These are phyloP conservation scores for Solenopsis invicta DNA, from an alignment of 1,140 invertebrate genomes.

Conservation along the genomic window DNA sequence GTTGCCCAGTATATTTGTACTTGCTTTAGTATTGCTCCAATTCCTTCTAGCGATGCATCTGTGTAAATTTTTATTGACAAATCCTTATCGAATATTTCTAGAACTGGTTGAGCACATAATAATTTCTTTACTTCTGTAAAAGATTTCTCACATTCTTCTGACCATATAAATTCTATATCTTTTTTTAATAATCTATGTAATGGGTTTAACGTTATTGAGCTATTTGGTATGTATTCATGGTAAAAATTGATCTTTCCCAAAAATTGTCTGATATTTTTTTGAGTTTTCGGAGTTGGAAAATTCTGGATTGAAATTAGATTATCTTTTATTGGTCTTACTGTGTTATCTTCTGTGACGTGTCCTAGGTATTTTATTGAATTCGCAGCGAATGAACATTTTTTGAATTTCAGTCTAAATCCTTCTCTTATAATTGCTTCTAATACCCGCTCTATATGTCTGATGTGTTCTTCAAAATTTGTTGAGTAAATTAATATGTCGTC, in stretches of 20 bases:
- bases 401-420: neutral
- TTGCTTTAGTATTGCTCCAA: neutral
- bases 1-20: too few species aligned
- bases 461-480: neutral
- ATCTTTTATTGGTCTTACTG: neutral
- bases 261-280: neutral
- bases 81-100: constrained; percentile 7
- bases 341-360: neutral
- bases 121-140: constrained; percentile 3
- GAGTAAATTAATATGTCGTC: neutral
- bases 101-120: neutral
- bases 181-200: constrained; percentile 21
- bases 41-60: neutral
- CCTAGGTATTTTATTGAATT: neutral
- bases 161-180: neutral
- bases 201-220: constrained; percentile 13
- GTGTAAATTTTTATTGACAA: constrained; percentile 1
- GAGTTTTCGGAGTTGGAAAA: neutral
- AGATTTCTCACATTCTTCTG: constrained; percentile 7
- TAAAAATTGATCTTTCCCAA: neutral
- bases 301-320: neutral
- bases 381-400: neutral
- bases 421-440: too few species aligned
- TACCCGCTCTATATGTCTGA: neutral
- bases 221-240: neutral